These are phyloP conservation scores for Argyrosomus regius DNA, from an alignment of 2,797 vertebrate species.

Conservation along the genomic window DNA sequence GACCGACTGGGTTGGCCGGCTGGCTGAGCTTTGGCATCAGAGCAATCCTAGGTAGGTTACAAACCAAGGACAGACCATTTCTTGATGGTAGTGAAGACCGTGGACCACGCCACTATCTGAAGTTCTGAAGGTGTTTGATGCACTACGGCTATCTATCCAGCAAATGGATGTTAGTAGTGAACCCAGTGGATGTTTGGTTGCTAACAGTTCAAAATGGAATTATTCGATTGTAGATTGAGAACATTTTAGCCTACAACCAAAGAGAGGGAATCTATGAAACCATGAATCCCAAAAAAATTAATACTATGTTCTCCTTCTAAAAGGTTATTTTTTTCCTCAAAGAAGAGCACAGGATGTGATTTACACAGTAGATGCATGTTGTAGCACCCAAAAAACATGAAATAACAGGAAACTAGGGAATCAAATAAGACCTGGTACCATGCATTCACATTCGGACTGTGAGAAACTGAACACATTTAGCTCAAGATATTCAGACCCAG, in stretches of 20 bases:
- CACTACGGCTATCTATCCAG: not conserved
- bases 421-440: not conserved
- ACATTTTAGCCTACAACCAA: no score
- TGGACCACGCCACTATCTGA: no score
- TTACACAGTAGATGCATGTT: not conserved
- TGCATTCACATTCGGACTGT: not conserved
- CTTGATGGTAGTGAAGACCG: no score
- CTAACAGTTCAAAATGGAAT: not conserved
- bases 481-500: constrained; percentile 18
- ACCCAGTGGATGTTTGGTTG: not conserved
- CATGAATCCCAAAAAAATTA: not conserved
- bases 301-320: no score
- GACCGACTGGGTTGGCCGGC: no score
- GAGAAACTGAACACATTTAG: constrained; percentile 15
- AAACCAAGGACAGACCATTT: no score
- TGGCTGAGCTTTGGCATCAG: no score
- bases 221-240: not conserved
- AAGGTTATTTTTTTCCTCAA: not conserved
- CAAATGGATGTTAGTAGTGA: not conserved
- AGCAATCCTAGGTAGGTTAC: no score
- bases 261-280: not conserved
- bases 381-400: not conserved
- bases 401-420: not conserved
- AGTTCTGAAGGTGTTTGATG: no score
- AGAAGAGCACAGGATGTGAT: not conserved